phyloP scores from a whole-genome alignment of 1,140 invertebrate genomes.

The Pseudomyrmex gracilis region DNA sequence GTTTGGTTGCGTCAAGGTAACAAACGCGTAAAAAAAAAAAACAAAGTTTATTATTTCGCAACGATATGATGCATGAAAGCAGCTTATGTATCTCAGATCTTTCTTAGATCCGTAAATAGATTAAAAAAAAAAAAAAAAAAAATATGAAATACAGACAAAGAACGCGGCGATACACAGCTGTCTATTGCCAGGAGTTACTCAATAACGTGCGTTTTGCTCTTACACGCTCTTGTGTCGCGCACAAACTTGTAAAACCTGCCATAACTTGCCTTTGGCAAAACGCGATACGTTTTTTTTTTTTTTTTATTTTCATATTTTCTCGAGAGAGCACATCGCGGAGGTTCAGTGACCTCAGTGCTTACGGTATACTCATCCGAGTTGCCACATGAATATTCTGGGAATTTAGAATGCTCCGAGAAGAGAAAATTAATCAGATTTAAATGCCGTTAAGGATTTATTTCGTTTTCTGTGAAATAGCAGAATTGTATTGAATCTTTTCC shows the following conservation, averaged over 20 bases:
- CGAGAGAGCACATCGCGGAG: background rate
- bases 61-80: background rate
- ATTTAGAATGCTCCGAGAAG: conserved; percentile 1
- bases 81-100: conserved; percentile 5
- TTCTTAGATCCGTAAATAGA: background rate
- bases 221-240: background rate
- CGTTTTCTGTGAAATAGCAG: background rate
- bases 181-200: background rate
- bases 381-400: background rate
- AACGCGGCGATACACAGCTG: background rate
- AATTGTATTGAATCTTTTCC: background rate
- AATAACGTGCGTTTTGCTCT: conserved; percentile 4
- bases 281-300: background rate
- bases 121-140: no score
- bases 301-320: conserved; percentile 15
- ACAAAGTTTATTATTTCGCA: background rate
- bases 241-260: background rate
- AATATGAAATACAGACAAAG: conserved; percentile 11
- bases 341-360: conserved; percentile 25
- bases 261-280: background rate
- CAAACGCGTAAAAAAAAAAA: background rate
- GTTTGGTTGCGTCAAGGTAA: no score
- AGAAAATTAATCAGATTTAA: conserved; percentile 20
- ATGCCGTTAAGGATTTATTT: conserved; percentile 15
- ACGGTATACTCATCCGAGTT: conserved; percentile 24